Base-by-base conservation (phyloP, 2,113 vertebrate genomes). In the Pogona vitticeps region DNA sequence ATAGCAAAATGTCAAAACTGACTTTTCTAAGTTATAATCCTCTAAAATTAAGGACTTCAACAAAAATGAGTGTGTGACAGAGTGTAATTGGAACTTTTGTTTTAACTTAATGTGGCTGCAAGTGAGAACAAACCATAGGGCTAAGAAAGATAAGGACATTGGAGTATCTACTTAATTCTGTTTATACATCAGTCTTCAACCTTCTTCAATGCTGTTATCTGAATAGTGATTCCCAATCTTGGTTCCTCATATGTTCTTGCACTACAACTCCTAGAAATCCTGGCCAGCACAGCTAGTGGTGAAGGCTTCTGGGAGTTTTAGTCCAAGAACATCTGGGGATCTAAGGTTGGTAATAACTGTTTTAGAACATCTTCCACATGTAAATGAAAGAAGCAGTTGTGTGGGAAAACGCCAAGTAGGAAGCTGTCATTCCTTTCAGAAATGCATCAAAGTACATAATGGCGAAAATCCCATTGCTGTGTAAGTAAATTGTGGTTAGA, bases 361-460 rank as follows among this genome's bases (percentile, higher is more conserved):
- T 31, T 58, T 65, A 8, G 76, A 78, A 52, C 76, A 1, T 52
- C 33, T 85, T 79, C 65, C 5, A 36, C 23, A 8, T 1, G 63
- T 21, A 91, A 31, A 23, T 82, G 4, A 1, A 76, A 85, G 59
- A 61, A 78, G 63, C 88, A 88, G 13, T 77, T 85, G 6, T 84
- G n/a, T 82, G 46, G 59, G 42, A 52, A 42, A 85, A 58, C n/a
- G n/a, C n/a, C n/a, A n/a, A n/a, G n/a, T n/a, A n/a, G n/a, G n/a
- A n/a, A n/a, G n/a, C n/a, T n/a, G n/a, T n/a, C n/a, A n/a, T n/a
- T n/a, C n/a, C n/a, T n/a, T n/a, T n/a, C n/a, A n/a, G n/a, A n/a
- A n/a, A n/a, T n/a, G n/a, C n/a, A n/a, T n/a, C n/a, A n/a, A n/a
- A n/a, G n/a, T n/a, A n/a, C n/a, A n/a, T n/a, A n/a, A n/a, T n/a